Conservation (phyloP, 2,888 invertebrate species). For the Melanargia galathea region DNA sequence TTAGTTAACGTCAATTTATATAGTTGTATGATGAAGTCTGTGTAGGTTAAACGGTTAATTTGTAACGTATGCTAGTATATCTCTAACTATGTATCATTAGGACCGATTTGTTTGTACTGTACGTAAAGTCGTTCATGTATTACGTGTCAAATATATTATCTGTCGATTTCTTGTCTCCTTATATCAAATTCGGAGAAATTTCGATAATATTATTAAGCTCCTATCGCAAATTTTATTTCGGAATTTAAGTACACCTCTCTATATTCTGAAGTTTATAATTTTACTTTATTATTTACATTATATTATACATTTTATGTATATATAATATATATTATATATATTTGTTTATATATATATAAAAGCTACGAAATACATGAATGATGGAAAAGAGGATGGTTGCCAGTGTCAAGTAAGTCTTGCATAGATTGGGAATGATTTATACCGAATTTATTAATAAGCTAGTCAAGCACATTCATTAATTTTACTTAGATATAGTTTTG, state of each 20-base stretch:
- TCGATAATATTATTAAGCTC: too few species aligned
- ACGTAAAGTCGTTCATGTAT: constrained; percentile 16
- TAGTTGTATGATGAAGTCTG: constrained; percentile 66
- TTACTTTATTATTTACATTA: too few species aligned
- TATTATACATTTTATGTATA: too few species aligned
- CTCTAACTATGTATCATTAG: constrained; percentile 52
- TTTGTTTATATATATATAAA: too few species aligned
- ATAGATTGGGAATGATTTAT: constrained; percentile 48
- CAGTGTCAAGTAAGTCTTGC: constrained; percentile 27
- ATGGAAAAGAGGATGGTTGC: constrained; percentile 9
- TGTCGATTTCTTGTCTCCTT: not conserved
- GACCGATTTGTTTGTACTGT: constrained; percentile 45
- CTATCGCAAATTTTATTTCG: too few species aligned
- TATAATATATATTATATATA: too few species aligned
- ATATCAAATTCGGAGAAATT: too few species aligned
- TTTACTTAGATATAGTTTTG: constrained; percentile 32
- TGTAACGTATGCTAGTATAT: constrained; percentile 61
- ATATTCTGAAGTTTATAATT: too few species aligned
- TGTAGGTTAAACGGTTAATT: constrained; percentile 64
- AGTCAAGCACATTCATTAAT: constrained; percentile 44
- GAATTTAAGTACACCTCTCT: too few species aligned
- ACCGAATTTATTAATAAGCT: constrained; percentile 66
- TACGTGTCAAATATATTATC: not conserved
- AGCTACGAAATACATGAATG: constrained; percentile 14
- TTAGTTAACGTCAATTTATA: constrained; percentile 72